Conservation (phyloP, 2,888 invertebrate genomes). For the Cyclophora punctaria region DNA sequence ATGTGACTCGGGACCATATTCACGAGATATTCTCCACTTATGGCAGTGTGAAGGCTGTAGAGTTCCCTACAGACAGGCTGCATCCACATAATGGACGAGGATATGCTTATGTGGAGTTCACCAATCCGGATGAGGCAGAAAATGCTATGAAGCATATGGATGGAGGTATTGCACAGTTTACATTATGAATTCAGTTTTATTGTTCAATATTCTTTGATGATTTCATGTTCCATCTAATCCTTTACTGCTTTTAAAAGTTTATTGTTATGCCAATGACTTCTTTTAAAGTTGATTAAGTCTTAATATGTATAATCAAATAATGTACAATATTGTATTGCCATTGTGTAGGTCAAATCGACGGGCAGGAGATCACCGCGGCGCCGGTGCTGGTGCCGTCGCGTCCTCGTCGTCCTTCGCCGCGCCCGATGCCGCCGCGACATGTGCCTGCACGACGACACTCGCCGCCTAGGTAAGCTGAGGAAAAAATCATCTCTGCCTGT, state of each 20-base stretch:
- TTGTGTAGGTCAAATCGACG: conserved; percentile 89
- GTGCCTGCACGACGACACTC: conserved; percentile 73
- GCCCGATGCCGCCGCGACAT: conserved; percentile 72
- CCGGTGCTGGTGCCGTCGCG: conserved; percentile 88
- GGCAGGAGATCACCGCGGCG: conserved; percentile 95
- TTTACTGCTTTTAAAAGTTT: too few species aligned
- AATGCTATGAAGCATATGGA: conserved; percentile 99
- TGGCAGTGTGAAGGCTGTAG: conserved; percentile 89
- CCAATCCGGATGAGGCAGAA: conserved; percentile 95
- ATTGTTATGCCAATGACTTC: too few species aligned
- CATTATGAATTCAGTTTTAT: too few species aligned
- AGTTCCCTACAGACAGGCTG: conserved; percentile 90
- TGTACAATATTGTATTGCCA: neutral
- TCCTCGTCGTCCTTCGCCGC: conserved; percentile 76
- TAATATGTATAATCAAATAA: too few species aligned
- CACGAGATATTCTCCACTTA: conserved; percentile 93
- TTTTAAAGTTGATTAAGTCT: too few species aligned
- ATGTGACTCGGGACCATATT: conserved; percentile 93
- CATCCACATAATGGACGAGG: conserved; percentile 94
- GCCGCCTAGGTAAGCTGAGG: conserved; percentile 47
- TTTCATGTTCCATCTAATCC: too few species aligned
- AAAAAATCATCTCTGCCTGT: too few species aligned
- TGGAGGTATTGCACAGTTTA: conserved; percentile 78
- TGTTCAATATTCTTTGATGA: too few species aligned
- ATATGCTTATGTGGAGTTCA: conserved; percentile 96